phyloP scores from a whole-genome alignment of 1,140 invertebrate genomes.

The Chrysomallon squamiferum region DNA sequence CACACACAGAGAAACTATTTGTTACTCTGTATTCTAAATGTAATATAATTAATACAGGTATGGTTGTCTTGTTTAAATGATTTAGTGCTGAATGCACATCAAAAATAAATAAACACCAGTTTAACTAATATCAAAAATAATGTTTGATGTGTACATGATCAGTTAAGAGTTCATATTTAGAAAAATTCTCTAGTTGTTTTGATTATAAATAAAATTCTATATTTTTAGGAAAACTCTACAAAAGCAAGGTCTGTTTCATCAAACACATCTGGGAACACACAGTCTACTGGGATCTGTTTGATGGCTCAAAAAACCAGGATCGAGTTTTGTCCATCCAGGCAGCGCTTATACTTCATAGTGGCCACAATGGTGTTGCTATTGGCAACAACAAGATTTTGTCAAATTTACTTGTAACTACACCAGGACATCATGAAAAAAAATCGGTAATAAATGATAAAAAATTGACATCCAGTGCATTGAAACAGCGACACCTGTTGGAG shows the following conservation, averaged over 20 bases:
- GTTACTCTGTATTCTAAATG: too few relatives aligned
- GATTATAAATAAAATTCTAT: too few relatives aligned
- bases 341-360: constrained; percentile 51
- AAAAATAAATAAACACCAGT: too few relatives aligned
- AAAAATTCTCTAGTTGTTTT: too few relatives aligned
- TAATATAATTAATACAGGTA: too few relatives aligned
- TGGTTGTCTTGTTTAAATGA: too few relatives aligned
- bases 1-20: too few relatives aligned
- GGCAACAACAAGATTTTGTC: background rate
- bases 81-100: too few relatives aligned
- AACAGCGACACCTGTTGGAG: too few relatives aligned
- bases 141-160: too few relatives aligned
- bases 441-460: background rate
- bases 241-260: constrained; percentile 57
- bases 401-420: background rate
- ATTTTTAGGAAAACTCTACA: constrained; percentile 58
- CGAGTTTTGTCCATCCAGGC: constrained; percentile 58
- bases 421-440: background rate
- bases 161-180: too few relatives aligned
- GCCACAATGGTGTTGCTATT: constrained; percentile 16
- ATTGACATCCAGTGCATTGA: background rate
- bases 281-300: constrained; percentile 58
- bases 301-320: constrained; percentile 54
- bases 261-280: constrained; percentile 60
- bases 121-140: too few relatives aligned